These are phyloP conservation scores for Minunthozetes semirufus DNA, from an alignment of 2,888 invertebrate species.

Conservation along the genomic window DNA sequence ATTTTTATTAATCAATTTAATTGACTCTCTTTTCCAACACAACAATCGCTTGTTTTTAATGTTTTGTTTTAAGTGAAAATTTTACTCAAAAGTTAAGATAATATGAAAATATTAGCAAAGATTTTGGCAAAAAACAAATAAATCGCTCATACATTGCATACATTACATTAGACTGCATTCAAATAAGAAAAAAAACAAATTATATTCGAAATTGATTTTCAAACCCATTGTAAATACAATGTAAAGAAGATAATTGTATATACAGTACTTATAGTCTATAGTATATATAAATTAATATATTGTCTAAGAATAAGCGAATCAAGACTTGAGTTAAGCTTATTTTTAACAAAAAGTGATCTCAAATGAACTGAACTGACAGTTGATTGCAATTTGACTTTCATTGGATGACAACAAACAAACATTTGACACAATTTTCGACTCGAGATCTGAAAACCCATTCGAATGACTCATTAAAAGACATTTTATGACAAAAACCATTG, in stretches of 20 bases:
- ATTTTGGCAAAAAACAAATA: not conserved
- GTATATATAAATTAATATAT: not conserved
- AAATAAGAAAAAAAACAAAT: not conserved
- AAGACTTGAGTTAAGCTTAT: not conserved
- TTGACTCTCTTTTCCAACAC: not conserved
- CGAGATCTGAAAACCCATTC: not conserved
- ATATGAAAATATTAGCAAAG: not conserved
- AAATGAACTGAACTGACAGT: not conserved
- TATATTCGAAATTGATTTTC: not conserved
- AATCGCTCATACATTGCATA: not conserved
- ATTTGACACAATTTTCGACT: slow-evolving; percentile 3
- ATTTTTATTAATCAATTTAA: not conserved
- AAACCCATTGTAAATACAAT: slow-evolving; percentile 10
- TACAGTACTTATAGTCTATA: not conserved
- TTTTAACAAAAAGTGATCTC: not conserved
- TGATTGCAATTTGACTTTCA: not conserved
- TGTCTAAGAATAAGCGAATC: not conserved
- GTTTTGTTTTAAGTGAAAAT: not conserved
- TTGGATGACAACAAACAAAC: not conserved
- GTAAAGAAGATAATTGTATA: not conserved
- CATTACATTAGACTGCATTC: not conserved
- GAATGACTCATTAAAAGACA: not conserved
- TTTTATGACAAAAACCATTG: not conserved
- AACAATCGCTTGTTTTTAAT: not conserved
- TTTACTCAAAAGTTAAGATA: not conserved